Evolutionary conservation across 2,113 vertebrate species (phyloP), one percentile per base, ranked within the genome.

Genomic region (Sinocyclocheilus grahami): DNA sequence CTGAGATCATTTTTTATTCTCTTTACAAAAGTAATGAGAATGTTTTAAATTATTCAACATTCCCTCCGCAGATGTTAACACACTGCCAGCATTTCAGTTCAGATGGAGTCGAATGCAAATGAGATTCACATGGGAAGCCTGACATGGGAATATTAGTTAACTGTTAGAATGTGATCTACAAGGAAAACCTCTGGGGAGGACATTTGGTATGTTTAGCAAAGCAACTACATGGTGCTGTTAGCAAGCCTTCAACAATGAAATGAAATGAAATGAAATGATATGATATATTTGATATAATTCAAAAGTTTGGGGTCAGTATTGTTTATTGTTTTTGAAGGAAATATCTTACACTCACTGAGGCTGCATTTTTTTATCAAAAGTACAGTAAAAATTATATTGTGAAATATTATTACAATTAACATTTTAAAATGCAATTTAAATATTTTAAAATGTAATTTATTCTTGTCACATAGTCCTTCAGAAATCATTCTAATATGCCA

Each of bases 21-120:
- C 63, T 82, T 82, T 71, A 83, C 65, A 14, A 16, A 55, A n/a
- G 81, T 55, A 71, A 83, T 71, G 81, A 83, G 80, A 82, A 82
- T 12, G 46, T 53, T 69, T 30, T 82, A 30, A 69, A 87, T 30
- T 80, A 72, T 84, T 62, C 51, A 79, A 46, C 76, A 72, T 51
- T 53, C 18, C 69, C 65, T 65, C 30, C 14, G 39, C 81, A 55
- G 27, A 55, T 69, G 74, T 77, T 53, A 46, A 74, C 33, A 51
- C 20, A 8, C n/a, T 46, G 16, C 80, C 63, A 53, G 46, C 24
- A 53, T 69, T 51, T 53, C 18, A 37, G 20, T n/a, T 30, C 46
- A 33, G 80, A 71, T 33, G 3, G 46, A 83, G 46, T 22, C 51
- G 14, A 60, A 72, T 33, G n/a, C 18, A 60, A 62, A 86, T 33